A percentile compares a stretch with the other conserved stretches of the same genome.
These are phyloP conservation scores for Phengaris alcon DNA, from an alignment of 2,888 invertebrate genomes.

Conservation along the genomic window DNA sequence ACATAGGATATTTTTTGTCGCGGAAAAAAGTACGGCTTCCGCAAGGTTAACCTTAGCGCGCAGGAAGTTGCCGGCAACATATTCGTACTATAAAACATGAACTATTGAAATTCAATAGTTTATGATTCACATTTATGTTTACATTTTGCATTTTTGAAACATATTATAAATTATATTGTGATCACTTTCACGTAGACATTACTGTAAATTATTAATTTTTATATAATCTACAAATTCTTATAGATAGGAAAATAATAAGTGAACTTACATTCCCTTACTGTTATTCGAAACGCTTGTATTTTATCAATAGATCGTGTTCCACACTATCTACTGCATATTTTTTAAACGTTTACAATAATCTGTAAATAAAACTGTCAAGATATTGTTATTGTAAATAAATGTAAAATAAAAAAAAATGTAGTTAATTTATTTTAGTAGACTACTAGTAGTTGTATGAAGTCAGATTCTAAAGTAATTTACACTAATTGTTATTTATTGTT, in stretches of 20 bases:
- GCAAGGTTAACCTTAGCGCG: too few relatives aligned
- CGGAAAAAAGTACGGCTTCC: too few relatives aligned
- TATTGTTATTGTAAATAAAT: slow-evolving; percentile 28
- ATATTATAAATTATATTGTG: not conserved
- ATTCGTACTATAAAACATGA: too few relatives aligned
- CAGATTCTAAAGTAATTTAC: too few relatives aligned
- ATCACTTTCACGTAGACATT: not conserved
- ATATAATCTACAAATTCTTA: not conserved
- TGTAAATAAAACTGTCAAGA: not conserved
- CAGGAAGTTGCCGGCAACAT: too few relatives aligned
- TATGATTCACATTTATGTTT: not conserved
- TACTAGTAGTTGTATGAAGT: too few relatives aligned
- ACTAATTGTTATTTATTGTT: too few relatives aligned
- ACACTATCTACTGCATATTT: slow-evolving; percentile 10
- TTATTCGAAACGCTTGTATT: not conserved
- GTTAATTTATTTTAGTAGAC: too few relatives aligned
- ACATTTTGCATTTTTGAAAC: not conserved
- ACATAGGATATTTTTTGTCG: too few relatives aligned
- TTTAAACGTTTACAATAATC: slow-evolving; percentile 5
- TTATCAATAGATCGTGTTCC: not conserved
- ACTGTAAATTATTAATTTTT: not conserved
- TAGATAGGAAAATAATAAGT: not conserved
- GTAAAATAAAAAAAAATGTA: slow-evolving; percentile 8
- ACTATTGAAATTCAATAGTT: too few relatives aligned
- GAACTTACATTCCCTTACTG: slow-evolving; percentile 15